These are phyloP conservation scores for Buphagus erythrorhynchus DNA, from an alignment of 2,797 vertebrate genomes.

Conservation along the genomic window DNA sequence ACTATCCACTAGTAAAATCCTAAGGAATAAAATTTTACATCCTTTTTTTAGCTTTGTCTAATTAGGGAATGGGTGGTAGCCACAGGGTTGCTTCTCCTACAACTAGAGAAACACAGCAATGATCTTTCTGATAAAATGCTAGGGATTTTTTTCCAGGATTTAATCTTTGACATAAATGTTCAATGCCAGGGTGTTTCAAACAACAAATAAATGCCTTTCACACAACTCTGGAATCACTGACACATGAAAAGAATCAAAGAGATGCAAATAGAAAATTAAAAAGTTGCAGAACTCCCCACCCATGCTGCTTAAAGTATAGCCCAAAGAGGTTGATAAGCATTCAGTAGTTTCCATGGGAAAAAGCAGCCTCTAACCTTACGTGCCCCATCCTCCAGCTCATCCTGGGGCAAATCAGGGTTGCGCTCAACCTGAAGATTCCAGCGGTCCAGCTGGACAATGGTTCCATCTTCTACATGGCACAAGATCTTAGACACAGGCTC, in stretches of 20 bases:
- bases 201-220: background rate
- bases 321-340: background rate
- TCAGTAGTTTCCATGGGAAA: background rate
- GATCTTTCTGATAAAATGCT: background rate
- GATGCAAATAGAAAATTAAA: background rate
- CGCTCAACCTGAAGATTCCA: constrained; percentile 96
- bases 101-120: background rate
- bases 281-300: background rate
- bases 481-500: constrained; percentile 97
- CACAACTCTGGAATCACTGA: background rate
- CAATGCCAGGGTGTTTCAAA: background rate
- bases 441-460: constrained; percentile 94
- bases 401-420: constrained; percentile 81
- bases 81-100: background rate
- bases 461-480: constrained; percentile 97
- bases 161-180: background rate
- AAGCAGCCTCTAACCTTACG: constrained; percentile 85
- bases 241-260: background rate
- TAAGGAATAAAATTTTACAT: background rate
- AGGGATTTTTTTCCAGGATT: background rate
- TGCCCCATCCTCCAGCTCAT: constrained; percentile 89
- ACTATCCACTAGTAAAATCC: background rate
- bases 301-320: background rate
- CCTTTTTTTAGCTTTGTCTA: background rate
- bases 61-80: background rate